phyloP scores from a whole-genome alignment of 2,888 invertebrate genomes.

The Euproctis similis region DNA sequence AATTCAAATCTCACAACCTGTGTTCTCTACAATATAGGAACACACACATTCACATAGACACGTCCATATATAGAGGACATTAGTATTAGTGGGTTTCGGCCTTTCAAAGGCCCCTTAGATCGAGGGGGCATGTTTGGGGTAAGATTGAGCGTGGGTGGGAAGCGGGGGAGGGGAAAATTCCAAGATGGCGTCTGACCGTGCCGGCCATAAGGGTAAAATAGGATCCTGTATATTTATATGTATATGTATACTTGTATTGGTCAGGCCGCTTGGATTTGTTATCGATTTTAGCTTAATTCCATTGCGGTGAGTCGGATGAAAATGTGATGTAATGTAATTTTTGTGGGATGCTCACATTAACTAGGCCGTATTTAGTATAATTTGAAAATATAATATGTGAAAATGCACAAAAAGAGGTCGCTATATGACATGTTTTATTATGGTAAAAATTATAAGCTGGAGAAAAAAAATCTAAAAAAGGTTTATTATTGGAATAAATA shows the following conservation, averaged over 20 bases:
- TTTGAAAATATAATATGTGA: no score
- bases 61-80: slow-evolving; percentile 57
- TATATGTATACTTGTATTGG: slow-evolving; percentile 58
- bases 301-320: slow-evolving; percentile 3
- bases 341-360: no score
- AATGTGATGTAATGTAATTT: no score
- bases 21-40: slow-evolving; percentile 26
- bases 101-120: slow-evolving; percentile 70
- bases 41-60: slow-evolving; percentile 20
- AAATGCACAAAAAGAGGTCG: no score
- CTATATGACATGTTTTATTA: no score
- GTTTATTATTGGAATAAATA: no score
- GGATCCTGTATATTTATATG: slow-evolving; percentile 59
- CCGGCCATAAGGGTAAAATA: slow-evolving; percentile 76
- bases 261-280: slow-evolving; percentile 43
- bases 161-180: slow-evolving; percentile 49
- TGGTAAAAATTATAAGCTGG: no score
- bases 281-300: slow-evolving; percentile 43
- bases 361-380: no score
- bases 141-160: slow-evolving; percentile 65
- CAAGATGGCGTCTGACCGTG: slow-evolving; percentile 71
- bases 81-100: slow-evolving; percentile 75
- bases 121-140: slow-evolving; percentile 69
- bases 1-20: slow-evolving; percentile 32
- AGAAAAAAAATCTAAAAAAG: no score